Evolutionary conservation across 2,797 vertebrate genomes (phyloP).

Genomic region (Platyrinchus mystaceus): DNA sequence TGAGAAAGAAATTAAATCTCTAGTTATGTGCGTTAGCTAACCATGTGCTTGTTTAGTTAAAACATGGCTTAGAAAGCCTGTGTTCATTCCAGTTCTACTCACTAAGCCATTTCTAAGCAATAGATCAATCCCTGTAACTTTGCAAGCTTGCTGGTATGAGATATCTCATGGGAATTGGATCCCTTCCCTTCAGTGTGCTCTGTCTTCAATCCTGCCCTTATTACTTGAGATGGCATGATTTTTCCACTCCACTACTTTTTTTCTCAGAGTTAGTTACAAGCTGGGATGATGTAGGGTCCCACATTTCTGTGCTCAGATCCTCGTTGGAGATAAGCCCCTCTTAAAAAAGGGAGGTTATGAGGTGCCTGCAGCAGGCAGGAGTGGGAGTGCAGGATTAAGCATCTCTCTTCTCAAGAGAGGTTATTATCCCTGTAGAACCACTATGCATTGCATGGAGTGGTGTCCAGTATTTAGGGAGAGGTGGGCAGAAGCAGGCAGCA

Average conservation of each 20-base stretch:
- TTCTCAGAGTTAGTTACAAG: not conserved
- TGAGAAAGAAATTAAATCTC: not conserved
- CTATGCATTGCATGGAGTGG: not conserved
- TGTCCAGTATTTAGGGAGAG: not conserved
- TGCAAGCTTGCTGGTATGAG: not conserved
- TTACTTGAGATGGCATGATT: not conserved
- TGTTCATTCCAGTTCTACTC: not conserved
- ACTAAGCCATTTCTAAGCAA: not conserved
- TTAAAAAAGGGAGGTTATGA: not conserved
- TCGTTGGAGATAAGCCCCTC: not conserved
- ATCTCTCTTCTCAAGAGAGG: not conserved
- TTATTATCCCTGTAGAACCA: not conserved
- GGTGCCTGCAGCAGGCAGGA: not conserved
- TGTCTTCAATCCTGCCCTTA: not conserved
- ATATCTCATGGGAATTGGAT: not conserved
- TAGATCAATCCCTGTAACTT: not conserved
- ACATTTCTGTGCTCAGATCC: not conserved
- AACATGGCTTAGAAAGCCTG: not conserved
- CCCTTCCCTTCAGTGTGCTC: not conserved
- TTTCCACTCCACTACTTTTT: not conserved
- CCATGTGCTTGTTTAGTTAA: not conserved
- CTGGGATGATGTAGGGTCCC: not conserved
- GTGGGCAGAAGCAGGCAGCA: not conserved
- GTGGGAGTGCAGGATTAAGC: not conserved
- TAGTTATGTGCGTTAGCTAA: not conserved